Evolutionary conservation across 2,888 invertebrate species (phyloP), one percentile per base, ranked within the genome.

Genomic region (Plagodis dolabraria): DNA sequence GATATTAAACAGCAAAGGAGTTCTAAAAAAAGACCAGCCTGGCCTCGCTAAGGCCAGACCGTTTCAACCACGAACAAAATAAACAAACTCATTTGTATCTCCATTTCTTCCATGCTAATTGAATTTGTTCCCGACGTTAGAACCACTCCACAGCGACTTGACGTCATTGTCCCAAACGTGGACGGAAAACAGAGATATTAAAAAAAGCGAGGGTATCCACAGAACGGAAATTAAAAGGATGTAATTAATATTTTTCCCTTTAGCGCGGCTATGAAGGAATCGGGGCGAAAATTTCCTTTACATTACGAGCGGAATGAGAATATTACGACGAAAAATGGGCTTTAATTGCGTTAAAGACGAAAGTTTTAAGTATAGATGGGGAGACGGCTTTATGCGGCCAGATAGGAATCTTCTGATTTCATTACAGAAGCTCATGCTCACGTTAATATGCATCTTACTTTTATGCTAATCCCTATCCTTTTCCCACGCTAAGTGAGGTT

Each of bases 21-120:
- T 2, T 22, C 4, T 22, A 22, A 22, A 22, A 22, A 22, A 22
- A 22, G 22, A 22, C 38, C 38, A 11, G 43, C 43, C n/a, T 51
- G 34, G 50, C 34, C 42, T 50, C 11, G 34, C 43, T 22, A 22
- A 22, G 4, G 22, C 22, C 12, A 35, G 47, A 1, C n/a, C 6
- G 50, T 1, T 8, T 42, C 43, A 11, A 38, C 33, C 50, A 9
- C 9, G 11, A 51, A 71, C 69, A 77, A 72, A 78, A 75, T 75
- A 79, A 68, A 78, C 72, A 71, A 69, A 69, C 71, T 74, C 72
- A 73, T 79, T 81, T 76, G 77, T 74, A 70, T 61, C 64, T 64
- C 60, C 63, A 72, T 77, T 77, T 76, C 75, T 80, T 76, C 74
- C 74, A 80, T 79, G 78, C 73, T 80, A 80, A 82, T 82, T 82